Conservation (phyloP, 2,113 vertebrate genomes). For the Cheilinus undulatus region DNA sequence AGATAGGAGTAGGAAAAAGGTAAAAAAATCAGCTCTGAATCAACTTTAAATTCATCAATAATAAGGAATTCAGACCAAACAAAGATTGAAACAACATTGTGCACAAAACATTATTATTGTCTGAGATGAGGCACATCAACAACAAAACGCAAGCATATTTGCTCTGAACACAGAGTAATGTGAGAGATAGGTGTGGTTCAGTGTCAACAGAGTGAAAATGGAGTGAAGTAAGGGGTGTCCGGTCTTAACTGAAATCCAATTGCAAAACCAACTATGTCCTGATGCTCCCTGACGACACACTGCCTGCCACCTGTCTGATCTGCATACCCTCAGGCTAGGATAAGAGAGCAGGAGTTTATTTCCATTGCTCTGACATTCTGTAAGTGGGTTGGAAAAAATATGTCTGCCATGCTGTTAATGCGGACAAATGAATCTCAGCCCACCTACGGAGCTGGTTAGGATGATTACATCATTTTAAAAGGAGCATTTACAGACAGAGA, state of each 20-base stretch:
- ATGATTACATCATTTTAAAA: not conserved
- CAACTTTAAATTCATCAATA: too few relatives aligned
- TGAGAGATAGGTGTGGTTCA: not conserved
- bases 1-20: too few relatives aligned
- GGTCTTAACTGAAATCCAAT: slow-evolving; percentile 2
- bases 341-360: not conserved
- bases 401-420: slow-evolving; percentile 8
- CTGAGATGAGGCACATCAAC: too few relatives aligned
- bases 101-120: too few relatives aligned
- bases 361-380: not conserved
- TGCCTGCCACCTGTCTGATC: slow-evolving; percentile 1
- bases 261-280: not conserved
- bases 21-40: too few relatives aligned
- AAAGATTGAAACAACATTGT: too few relatives aligned
- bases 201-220: not conserved
- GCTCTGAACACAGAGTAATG: not conserved
- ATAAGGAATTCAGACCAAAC: too few relatives aligned
- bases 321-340: not conserved
- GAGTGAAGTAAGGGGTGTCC: not conserved
- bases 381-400: slow-evolving; percentile 2
- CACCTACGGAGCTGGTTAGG: not conserved
- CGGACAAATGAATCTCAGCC: slow-evolving; percentile 3
- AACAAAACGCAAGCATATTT: not conserved
- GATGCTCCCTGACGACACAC: not conserved
- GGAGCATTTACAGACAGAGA: not conserved